These are phyloP conservation scores for Drosophila takahashii DNA, from an alignment of 1,140 invertebrate species.

Conservation along the genomic window DNA sequence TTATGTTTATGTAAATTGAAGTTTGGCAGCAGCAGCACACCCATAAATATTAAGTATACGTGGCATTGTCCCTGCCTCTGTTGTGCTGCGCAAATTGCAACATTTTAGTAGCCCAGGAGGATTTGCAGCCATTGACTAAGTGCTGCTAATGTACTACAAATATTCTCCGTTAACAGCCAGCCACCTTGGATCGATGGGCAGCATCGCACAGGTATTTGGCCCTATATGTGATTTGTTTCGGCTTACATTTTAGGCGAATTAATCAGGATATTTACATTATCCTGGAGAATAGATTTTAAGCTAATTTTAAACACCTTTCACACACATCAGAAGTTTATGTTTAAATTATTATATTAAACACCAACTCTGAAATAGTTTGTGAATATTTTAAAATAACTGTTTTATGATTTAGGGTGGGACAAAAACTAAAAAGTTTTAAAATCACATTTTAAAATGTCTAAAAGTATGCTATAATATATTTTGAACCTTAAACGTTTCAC, in stretches of 20 bases:
- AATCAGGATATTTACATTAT: too few species aligned
- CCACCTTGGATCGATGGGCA: slow-evolving; percentile 7
- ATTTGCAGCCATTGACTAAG: slow-evolving; percentile 57
- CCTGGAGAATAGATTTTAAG: too few species aligned
- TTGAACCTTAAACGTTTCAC: too few species aligned
- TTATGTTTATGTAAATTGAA: slow-evolving; percentile 84
- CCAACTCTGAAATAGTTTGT: too few species aligned
- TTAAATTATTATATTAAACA: too few species aligned
- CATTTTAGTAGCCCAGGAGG: slow-evolving; percentile 55
- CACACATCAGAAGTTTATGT: too few species aligned
- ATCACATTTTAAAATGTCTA: too few species aligned
- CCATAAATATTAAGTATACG: slow-evolving; percentile 79
- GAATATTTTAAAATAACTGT: too few species aligned
- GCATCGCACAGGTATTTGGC: slow-evolving; percentile 5
- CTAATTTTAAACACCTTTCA: too few species aligned
- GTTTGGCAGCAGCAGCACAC: slow-evolving; percentile 52
- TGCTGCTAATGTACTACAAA: slow-evolving; percentile 22
- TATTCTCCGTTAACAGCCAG: slow-evolving; percentile 10
- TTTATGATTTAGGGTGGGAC: too few species aligned
- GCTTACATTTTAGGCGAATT: background rate
- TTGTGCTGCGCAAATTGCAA: slow-evolving; percentile 55
- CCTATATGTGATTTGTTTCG: background rate
- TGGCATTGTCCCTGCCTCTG: slow-evolving; percentile 46
- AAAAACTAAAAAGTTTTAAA: too few species aligned
- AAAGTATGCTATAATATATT: too few species aligned